Percentiles rank a stretch among this genome's conserved stretches.
Evolutionary conservation across 2,888 invertebrate species (phyloP).

Genomic region (Teleogryllus oceanicus): DNA sequence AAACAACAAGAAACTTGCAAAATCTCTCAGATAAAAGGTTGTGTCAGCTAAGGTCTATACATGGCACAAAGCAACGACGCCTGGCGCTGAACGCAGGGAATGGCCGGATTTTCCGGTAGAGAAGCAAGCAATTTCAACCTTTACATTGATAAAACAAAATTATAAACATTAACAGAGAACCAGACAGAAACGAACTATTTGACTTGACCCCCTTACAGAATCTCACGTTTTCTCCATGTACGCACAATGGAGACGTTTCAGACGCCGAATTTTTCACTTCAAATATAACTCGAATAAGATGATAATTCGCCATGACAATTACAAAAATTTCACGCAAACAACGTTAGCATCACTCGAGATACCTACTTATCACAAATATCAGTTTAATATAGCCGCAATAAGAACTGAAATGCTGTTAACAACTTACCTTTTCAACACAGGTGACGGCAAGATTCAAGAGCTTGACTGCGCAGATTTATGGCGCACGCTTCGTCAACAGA

Average conservation of each 20-base stretch:
- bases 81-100: neutral
- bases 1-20: neutral
- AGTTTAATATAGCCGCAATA: conserved; percentile 43
- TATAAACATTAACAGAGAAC: too few species aligned
- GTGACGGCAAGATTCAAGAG: conserved; percentile 47
- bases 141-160: too few species aligned
- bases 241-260: conserved; percentile 30
- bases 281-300: conserved; percentile 24
- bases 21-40: neutral
- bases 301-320: conserved; percentile 35
- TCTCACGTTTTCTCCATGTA: conserved; percentile 29
- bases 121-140: too few species aligned
- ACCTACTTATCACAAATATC: neutral
- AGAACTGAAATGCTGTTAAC: conserved; percentile 43
- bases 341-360: neutral
- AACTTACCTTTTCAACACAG: conserved; percentile 55
- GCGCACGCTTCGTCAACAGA: conserved; percentile 29
- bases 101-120: neutral
- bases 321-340: conserved; percentile 9
- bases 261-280: conserved; percentile 34
- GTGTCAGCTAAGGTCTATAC: neutral
- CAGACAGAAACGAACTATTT: neutral
- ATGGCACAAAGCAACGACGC: conserved; percentile 9
- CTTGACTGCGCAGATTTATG: conserved; percentile 31
- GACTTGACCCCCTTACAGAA: conserved; percentile 34